Percentiles rank a stretch among this genome's conserved stretches.
Conservation (phyloP, 2,888 invertebrate species). For the Lithophane ornitopus region DNA sequence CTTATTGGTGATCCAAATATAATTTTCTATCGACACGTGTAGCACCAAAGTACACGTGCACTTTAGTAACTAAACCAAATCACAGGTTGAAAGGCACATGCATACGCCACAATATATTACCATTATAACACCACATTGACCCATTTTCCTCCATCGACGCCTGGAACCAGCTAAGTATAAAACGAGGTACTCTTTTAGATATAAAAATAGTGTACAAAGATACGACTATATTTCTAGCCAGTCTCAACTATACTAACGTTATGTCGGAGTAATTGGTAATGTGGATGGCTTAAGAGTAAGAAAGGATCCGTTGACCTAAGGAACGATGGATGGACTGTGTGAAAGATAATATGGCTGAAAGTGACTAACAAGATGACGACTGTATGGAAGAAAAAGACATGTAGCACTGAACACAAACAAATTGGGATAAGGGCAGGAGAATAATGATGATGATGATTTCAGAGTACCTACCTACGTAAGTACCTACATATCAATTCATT, state of each 20-base stretch:
- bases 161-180: background rate
- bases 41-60: background rate
- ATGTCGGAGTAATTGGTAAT: background rate
- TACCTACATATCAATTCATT: background rate
- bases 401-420: background rate
- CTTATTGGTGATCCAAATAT: no score
- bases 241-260: background rate
- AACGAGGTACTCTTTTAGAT: background rate
- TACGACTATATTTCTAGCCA: background rate
- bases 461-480: background rate
- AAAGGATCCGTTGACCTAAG: background rate
- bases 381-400: no score
- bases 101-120: background rate
- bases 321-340: background rate
- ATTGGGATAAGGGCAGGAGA: background rate
- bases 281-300: background rate
- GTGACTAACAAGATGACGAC: background rate
- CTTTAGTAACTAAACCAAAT: slow-evolving; percentile 2
- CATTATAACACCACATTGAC: slow-evolving; percentile 10
- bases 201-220: background rate
- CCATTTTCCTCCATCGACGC: slow-evolving; percentile 11
- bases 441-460: background rate
- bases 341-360: background rate
- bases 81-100: slow-evolving; percentile 17
- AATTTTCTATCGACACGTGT: background rate